Percentiles rank a stretch among this genome's conserved stretches.
Evolutionary conservation across 1,140 invertebrate genomes (phyloP).

Genomic region (Cherax destructor): DNA sequence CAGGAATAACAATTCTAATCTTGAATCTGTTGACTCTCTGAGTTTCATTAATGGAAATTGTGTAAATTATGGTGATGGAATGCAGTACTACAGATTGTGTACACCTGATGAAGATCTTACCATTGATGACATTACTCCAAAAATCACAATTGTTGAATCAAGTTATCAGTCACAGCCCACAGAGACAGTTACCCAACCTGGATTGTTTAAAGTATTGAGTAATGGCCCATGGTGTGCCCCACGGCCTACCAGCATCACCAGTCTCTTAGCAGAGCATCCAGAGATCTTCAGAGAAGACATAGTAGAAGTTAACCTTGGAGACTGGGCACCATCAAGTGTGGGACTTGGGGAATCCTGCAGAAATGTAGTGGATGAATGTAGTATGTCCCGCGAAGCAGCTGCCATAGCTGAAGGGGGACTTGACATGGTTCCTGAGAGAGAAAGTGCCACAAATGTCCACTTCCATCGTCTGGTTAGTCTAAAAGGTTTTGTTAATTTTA

Average conservation of each 20-base stretch:
- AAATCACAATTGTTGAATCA: neutral
- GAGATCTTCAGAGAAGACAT: constrained; percentile 45
- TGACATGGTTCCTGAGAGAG: constrained; percentile 57
- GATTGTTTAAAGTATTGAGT: constrained; percentile 40
- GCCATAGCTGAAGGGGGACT: constrained; percentile 27
- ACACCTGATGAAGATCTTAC: constrained; percentile 32
- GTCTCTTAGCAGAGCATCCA: constrained; percentile 42
- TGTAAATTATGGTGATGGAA: constrained; percentile 11
- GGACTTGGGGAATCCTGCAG: neutral
- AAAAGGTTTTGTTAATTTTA: neutral
- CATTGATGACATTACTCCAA: neutral
- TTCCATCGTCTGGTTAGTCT: constrained; percentile 21
- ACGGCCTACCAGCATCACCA: constrained; percentile 44
- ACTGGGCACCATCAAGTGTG: neutral
- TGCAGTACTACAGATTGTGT: constrained; percentile 59
- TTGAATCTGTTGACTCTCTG: neutral
- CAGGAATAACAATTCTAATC: constrained; percentile 10
- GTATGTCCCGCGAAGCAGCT: neutral
- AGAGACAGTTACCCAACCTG: constrained; percentile 21
- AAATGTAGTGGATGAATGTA: neutral
- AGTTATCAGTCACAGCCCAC: neutral
- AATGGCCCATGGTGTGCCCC: neutral
- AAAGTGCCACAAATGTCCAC: constrained; percentile 11
- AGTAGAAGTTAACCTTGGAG: neutral
- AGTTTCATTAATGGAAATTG: neutral